Conservation (phyloP, 2,797 vertebrate species). For the Pantherophis vulpinus region DNA sequence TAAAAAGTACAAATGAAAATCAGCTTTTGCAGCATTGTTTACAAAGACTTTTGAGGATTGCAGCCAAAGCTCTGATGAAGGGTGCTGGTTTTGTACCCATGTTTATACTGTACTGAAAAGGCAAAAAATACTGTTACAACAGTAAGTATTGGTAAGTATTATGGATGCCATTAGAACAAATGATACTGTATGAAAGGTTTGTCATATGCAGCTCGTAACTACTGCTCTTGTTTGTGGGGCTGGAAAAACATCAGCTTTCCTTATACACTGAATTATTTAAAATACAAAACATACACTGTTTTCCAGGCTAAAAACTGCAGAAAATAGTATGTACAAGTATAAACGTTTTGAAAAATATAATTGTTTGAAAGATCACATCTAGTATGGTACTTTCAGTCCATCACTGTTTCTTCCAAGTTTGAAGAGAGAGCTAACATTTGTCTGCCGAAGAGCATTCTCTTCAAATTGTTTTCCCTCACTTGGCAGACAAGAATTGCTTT, state of each 20-base stretch:
- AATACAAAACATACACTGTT: neutral
- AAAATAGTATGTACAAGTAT: neutral
- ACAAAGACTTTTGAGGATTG: neutral
- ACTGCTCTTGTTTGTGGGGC: neutral
- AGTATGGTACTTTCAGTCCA: slow-evolving; percentile 12
- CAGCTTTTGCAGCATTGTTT: neutral
- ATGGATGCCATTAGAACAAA: neutral
- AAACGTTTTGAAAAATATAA: neutral
- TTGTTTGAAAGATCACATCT: neutral
- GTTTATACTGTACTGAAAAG: neutral
- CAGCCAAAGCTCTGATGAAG: neutral
- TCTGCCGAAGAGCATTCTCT: slow-evolving; percentile 12
- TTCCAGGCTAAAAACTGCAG: neutral
- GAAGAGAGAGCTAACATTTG: neutral
- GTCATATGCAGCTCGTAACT: slow-evolving; percentile 31
- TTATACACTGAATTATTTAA: neutral
- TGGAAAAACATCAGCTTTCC: neutral
- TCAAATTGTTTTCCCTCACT: slow-evolving; percentile 20
- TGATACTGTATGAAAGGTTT: slow-evolving; percentile 4
- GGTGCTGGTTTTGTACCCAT: neutral
- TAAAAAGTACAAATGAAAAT: neutral
- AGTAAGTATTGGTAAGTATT: neutral
- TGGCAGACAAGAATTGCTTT: slow-evolving; percentile 8
- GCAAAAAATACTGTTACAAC: neutral
- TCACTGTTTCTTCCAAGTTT: slow-evolving; percentile 6